Evolutionary conservation across 2,113 vertebrate species (phyloP), one percentile per base, ranked within the genome.

Genomic region (Chelonoidis abingdonii): DNA sequence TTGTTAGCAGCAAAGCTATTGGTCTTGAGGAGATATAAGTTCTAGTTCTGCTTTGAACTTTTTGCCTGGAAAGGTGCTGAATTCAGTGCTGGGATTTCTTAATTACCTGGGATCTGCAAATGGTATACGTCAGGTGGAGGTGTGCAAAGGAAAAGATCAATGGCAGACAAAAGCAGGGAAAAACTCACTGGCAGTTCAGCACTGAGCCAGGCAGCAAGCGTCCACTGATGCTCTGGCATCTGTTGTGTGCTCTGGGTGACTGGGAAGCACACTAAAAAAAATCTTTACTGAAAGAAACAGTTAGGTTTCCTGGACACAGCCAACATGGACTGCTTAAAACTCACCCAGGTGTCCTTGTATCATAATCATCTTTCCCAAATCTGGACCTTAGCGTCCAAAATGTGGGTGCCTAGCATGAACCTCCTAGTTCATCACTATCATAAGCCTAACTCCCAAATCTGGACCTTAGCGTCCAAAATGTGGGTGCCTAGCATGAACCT

Each of bases 91-190:
- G 92, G 65, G 72, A 84, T 95, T 94, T 95, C 93, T 89, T 83
- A 75, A 94, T 93, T 92, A 95, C 92, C 85, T 93, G 89, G 92
- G 92, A 89, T 94, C 92, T 84, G 90, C 92, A 89, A 86, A 91
- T 95, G 47, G 75, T 91, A 88, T 93, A 94, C 95, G 89, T 97
- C 95, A 95, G 93, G 87, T 83, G 69, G 35, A 87, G 21, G 80
- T 83, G 65, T 79, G 52, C 82, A 81, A 89, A 92, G 92, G 86
- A n/a, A 88, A 92, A 92, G 86, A 80, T 84, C 86, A 88, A 22
- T n/a, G 24, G 24, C 49, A 81, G 87, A 95, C 92, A 86, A 96
- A 95, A 97, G 93, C 92, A 78, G 90, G 95, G 86, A 86, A 88
- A 96, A 97, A 94, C 90, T 92, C 82, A 44, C 88, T 89, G 90